Evolutionary conservation across 2,888 invertebrate genomes (phyloP).

Genomic region (Oxyteleia sp.): DNA sequence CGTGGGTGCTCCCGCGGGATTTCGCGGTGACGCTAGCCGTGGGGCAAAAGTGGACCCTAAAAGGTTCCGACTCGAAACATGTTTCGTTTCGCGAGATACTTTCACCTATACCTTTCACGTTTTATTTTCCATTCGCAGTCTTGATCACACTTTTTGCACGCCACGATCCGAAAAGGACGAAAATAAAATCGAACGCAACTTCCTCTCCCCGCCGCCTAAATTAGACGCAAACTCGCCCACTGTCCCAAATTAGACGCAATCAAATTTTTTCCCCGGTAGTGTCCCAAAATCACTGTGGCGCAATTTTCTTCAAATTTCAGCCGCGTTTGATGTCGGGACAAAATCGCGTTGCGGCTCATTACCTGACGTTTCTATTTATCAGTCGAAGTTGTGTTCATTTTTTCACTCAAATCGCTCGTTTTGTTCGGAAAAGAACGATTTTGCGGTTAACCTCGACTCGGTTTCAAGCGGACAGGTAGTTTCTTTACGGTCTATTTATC

Average conservation of each 20-base stretch:
- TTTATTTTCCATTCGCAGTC: slow-evolving; percentile 23
- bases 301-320: too few species aligned
- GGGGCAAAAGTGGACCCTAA: slow-evolving; percentile 81
- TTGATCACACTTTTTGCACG: slow-evolving; percentile 29
- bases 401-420: slow-evolving; percentile 51
- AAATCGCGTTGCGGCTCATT: too few species aligned
- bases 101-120: slow-evolving; percentile 51
- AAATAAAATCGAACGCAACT: slow-evolving; percentile 2
- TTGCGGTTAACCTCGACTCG: slow-evolving; percentile 78
- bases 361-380: too few species aligned
- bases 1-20: slow-evolving; percentile 61
- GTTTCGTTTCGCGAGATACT: slow-evolving; percentile 61
- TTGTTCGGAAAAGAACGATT: slow-evolving; percentile 80
- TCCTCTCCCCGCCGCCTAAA: too few species aligned
- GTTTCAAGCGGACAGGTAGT: slow-evolving; percentile 66
- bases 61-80: slow-evolving; percentile 80
- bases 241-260: too few species aligned
- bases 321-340: not conserved
- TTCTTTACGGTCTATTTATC: slow-evolving; percentile 73
- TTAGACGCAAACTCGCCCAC: too few species aligned
- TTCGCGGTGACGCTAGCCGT: slow-evolving; percentile 72
- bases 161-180: slow-evolving; percentile 1
- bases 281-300: too few species aligned
- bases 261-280: too few species aligned
- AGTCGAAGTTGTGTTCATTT: too few species aligned